Base-by-base conservation (phyloP, 1,140 invertebrate genomes). In the Papilio dardanus region DNA sequence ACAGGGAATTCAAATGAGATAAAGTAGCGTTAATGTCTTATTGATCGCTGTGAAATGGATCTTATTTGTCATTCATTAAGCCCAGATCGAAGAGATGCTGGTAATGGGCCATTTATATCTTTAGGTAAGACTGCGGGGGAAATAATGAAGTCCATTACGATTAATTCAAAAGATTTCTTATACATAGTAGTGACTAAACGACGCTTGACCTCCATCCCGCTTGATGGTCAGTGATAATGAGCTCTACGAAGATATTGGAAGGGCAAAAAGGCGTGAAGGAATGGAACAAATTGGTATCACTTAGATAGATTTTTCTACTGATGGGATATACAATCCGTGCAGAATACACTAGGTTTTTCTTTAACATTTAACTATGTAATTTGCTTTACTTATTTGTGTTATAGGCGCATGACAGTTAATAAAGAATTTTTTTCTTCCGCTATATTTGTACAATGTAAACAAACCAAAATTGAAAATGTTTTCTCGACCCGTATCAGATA, bases 41-140 rank as follows among this genome's bases (percentile, higher is more conserved):
- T 85, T 81, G 84, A 87, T 87, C 78, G 78, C 80, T 85, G 81
- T 84, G 85, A 85, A 83, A 83, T 84, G 81, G 42, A 82, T 84
- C 81, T 84, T 87, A 87, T 87, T 87, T 87, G 85, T 87, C 83
- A 85, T 87, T 87, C 85, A 87, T 87, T 85, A 87, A 83, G 74
- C 81, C 78, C 84, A 82, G 81, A 87, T 87, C 85, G 85, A 84
- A 79, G 81, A 86, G 86, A 87, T 84, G 81, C 24, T 82, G 76
- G 83, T 86, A 87, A 87, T 87, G 86, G 86, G 81, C 79, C 86
- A 87, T 87, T 86, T 86, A 82, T 86, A 86, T 84, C 82, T 83
- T 79, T 54, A 73, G 71, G 16, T 58, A 50, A 54, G 42, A 19
- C 46, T 35, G 50, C 33, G 28, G 42, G 30, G 46, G 42, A 73